Base-by-base conservation (phyloP, 2,888 invertebrate genomes). In the Pherbina coryleti region DNA sequence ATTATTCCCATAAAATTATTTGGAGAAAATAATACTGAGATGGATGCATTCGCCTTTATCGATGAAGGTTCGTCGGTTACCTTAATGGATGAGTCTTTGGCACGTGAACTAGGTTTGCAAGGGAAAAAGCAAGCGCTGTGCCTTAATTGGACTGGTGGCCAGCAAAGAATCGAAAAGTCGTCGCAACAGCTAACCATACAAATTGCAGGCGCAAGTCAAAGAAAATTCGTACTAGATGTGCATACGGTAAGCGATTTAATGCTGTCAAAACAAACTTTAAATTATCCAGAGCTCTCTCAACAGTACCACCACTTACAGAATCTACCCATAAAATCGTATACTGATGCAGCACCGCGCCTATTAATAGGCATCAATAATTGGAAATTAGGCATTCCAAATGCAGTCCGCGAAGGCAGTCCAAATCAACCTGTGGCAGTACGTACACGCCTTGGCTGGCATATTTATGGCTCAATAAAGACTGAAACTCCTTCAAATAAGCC, bases 311-410 rank as follows among this genome's bases (percentile, higher is more conserved):
- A 78, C 28, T n/a, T 76, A n/a, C 0, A 11, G 11, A 74, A 76
- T 64, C 55, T 76, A 7, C 76, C 79, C 17, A 69, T 79, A 14
- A 53, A 55, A 31, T 74, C 69, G 22, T 79, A 76, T n/a, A 8
- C 8, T 17, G 14, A 79, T 14, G 78, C 76, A 14, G 76, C 44
- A 22, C 78, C 78, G 14, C 57, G 66, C 4, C n/a, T 75, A n/a
- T n/a, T 78, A 4, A 75, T 78, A 11, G 75, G 76, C 14, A 34
- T 79, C 19, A 79, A 79, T 25, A 17, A 79, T 28, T 72, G 71
- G 37, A 62, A 75, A 11, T 28, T 79, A 19, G 75, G 69, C 17
- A 44, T 79, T n/a, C 73, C 62, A 14, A 73, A 34, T 0, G 57
- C 51, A 73, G 60, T 53, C 1, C 25, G 66, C 14, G 73, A 78